These are phyloP conservation scores for Hypolimnas misippus DNA, from an alignment of 2,888 invertebrate species.

Conservation along the genomic window DNA sequence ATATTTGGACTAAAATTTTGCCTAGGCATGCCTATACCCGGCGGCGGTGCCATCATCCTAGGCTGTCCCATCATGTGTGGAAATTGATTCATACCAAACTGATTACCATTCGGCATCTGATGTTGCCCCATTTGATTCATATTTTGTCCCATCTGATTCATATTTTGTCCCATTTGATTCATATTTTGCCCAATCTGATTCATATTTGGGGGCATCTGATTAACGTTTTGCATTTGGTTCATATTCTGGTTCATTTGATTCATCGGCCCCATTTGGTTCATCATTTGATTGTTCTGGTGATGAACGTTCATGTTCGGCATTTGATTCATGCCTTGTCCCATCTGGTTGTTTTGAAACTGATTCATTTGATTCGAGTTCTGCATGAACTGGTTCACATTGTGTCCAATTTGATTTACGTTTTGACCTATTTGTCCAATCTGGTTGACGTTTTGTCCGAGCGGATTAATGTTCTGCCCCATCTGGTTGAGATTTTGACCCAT, in stretches of 20 bases:
- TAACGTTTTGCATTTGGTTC: slow-evolving; percentile 52
- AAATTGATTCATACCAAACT: slow-evolving; percentile 69
- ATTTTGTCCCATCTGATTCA: slow-evolving; percentile 51
- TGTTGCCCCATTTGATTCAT: slow-evolving; percentile 46
- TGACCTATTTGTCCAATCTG: slow-evolving; percentile 55
- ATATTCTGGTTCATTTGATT: slow-evolving; percentile 57
- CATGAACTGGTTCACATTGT: slow-evolving; percentile 50
- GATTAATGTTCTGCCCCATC: slow-evolving; percentile 43
- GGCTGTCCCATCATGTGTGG: slow-evolving; percentile 70
- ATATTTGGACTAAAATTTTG: slow-evolving; percentile 71
- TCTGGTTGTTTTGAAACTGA: slow-evolving; percentile 55
- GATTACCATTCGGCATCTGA: slow-evolving; percentile 68
- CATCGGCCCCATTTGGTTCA: slow-evolving; percentile 48
- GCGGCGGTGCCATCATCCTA: slow-evolving; percentile 71
- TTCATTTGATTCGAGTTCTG: slow-evolving; percentile 50
- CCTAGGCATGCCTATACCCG: slow-evolving; percentile 69
- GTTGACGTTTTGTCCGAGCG: slow-evolving; percentile 50
- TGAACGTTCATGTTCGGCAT: slow-evolving; percentile 47
- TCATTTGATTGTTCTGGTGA: slow-evolving; percentile 48
- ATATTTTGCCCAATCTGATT: slow-evolving; percentile 51
- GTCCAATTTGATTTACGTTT: slow-evolving; percentile 49
- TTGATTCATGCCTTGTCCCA: slow-evolving; percentile 52
- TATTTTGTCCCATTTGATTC: slow-evolving; percentile 48
- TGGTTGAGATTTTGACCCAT: slow-evolving; percentile 30
- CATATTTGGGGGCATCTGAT: slow-evolving; percentile 46